Evolutionary conservation across 2,797 vertebrate genomes (phyloP), one percentile per base, ranked within the genome.

Genomic region (Megalops cyprinoides): DNA sequence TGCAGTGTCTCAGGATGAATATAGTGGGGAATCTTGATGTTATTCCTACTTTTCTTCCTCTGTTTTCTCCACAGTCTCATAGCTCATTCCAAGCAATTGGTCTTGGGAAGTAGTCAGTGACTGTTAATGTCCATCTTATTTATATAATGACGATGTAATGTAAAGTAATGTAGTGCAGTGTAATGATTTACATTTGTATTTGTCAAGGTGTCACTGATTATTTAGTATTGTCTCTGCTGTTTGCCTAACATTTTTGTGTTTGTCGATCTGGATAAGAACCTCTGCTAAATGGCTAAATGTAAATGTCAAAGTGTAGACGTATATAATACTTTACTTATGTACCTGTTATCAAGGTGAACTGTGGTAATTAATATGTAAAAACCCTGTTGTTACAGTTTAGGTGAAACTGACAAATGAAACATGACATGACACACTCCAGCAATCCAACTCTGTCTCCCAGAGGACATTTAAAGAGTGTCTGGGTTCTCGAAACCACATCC

Each of bases 371-470:
- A 62, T 62, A 62, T 62, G 28, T 62, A 31, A 58, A 31, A n/a
- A n/a, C n/a, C n/a, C n/a, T 62, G 58, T 62, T 28, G 46, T 73
- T n/a, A 46, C 67, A 71, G 37, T 71, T 44, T 44, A 18, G 34
- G 39, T 23, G 67, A 71, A 62, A 14, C 58, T 31, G 37, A 23
- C 18, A 42, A 69, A 42, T 69, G 31, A 69, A 42, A 69, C 28
- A 5, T 39, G 23, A 71, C 18, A 71, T 39, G 39, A 44, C 67
- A 71, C 34, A 10, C 37, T 71, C 39, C 15, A 42, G 20, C 31
- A 3, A 42, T 20, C 2, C 37, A 20, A 42, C 34, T 71, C 14
- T 4, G 49, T 6, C 14, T 28, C 67, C 42, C 67, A 39, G 69
- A 44, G 20, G 44, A n/a, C 42, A 5, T 73, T 46, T 42, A 3